Conservation (phyloP, 2,888 invertebrate genomes). For the Dryadula phaetusa region DNA sequence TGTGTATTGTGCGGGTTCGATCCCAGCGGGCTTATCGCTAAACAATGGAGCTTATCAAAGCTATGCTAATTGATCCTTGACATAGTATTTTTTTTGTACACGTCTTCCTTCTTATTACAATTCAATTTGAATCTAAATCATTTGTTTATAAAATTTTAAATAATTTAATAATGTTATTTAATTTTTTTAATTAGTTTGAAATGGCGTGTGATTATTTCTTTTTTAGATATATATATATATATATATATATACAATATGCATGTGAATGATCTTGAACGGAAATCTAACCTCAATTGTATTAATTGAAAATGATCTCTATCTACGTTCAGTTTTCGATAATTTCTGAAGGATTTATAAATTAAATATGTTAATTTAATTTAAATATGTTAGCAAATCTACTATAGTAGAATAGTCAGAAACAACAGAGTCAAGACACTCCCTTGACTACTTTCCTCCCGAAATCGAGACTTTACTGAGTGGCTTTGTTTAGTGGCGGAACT, state of each 20-base stretch:
- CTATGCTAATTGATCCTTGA: conserved; percentile 58
- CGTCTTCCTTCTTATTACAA: conserved; percentile 42
- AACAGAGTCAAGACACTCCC: too few relatives aligned
- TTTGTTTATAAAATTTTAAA: not conserved
- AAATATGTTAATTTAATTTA: too few relatives aligned
- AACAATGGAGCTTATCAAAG: conserved; percentile 57
- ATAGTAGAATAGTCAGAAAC: too few relatives aligned
- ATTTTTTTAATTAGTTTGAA: not conserved
- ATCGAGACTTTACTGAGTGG: too few relatives aligned
- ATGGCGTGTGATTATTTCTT: not conserved
- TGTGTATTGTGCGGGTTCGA: conserved; percentile 64
- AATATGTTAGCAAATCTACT: too few relatives aligned
- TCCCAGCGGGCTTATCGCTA: conserved; percentile 56
- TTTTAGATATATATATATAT: too few relatives aligned
- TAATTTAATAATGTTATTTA: not conserved
- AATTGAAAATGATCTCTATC: too few relatives aligned
- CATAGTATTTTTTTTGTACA: conserved; percentile 47
- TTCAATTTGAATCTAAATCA: conserved; percentile 1
- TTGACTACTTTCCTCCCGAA: too few relatives aligned
- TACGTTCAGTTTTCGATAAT: too few relatives aligned
- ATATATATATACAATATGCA: not conserved
- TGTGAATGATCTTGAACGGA: not conserved
- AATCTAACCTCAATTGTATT: too few relatives aligned
- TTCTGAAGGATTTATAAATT: too few relatives aligned
- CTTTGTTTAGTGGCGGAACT: too few relatives aligned